Evolutionary conservation across 2,113 vertebrate species (phyloP).

Genomic region (Jaculus jaculus): DNA sequence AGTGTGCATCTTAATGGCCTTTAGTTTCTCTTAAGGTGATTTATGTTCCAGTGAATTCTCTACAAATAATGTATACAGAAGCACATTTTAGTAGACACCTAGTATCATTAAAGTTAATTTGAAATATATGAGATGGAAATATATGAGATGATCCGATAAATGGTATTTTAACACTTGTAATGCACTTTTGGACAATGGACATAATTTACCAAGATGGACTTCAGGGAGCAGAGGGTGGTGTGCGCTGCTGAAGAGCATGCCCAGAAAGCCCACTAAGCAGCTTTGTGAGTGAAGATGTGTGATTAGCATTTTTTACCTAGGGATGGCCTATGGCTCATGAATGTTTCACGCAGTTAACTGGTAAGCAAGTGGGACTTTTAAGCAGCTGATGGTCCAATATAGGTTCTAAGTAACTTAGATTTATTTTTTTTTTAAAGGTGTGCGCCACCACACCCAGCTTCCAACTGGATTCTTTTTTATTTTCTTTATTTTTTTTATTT

Average conservation of each 20-base stretch:
- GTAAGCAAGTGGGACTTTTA: background rate
- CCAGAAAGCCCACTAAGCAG: background rate
- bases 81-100: slow-evolving; percentile 30
- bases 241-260: background rate
- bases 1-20: slow-evolving; percentile 25
- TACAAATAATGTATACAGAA: background rate
- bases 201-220: slow-evolving; percentile 43
- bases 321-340: background rate
- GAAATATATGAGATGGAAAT: too few species aligned
- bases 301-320: background rate
- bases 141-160: background rate
- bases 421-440: too few species aligned
- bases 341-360: background rate
- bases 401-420: slow-evolving; percentile 27
- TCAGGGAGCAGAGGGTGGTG: background rate
- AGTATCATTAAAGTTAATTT: background rate
- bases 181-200: slow-evolving; percentile 18
- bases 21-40: slow-evolving; percentile 31
- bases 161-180: slow-evolving; percentile 6
- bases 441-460: too few species aligned
- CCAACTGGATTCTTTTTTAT: too few species aligned
- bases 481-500: too few species aligned
- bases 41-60: slow-evolving; percentile 40
- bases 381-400: background rate
- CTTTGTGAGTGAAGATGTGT: background rate